These are phyloP conservation scores for Sphecodes monilicornis DNA, from an alignment of 2,888 invertebrate genomes.

Conservation along the genomic window DNA sequence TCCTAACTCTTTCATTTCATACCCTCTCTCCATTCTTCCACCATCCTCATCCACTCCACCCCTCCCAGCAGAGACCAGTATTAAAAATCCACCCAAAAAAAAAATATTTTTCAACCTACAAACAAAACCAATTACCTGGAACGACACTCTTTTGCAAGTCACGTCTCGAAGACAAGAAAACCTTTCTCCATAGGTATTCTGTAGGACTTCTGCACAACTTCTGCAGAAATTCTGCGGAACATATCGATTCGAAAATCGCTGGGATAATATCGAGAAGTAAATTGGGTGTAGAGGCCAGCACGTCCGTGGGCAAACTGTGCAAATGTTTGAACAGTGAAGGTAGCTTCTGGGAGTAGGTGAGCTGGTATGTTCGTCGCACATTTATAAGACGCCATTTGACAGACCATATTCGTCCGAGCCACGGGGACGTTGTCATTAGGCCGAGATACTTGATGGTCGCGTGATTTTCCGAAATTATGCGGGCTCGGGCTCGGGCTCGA, in stretches of 20 bases:
- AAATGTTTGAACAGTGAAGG: background rate
- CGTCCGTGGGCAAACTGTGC: background rate
- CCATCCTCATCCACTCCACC: too few relatives aligned
- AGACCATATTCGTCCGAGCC: conserved; percentile 1
- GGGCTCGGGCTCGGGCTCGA: conserved; percentile 14
- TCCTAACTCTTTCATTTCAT: too few relatives aligned
- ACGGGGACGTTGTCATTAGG: conserved; percentile 16
- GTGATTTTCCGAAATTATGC: conserved; percentile 66
- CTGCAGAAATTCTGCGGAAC: too few relatives aligned
- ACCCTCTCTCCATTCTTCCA: too few relatives aligned
- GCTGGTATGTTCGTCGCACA: background rate
- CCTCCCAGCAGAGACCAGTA: too few relatives aligned
- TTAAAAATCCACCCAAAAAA: too few relatives aligned
- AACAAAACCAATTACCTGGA: too few relatives aligned
- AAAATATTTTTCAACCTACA: background rate
- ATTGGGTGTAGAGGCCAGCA: background rate
- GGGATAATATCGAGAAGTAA: background rate
- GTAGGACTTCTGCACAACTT: background rate
- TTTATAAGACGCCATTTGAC: conserved; percentile 17
- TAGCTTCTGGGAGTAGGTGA: background rate
- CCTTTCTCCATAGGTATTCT: background rate
- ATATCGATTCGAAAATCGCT: too few relatives aligned
- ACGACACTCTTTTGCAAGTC: background rate
- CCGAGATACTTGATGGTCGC: conserved; percentile 43
- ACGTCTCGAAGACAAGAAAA: background rate